These are phyloP conservation scores for Luffia ferchaultella DNA, from an alignment of 2,888 invertebrate species.

Conservation along the genomic window DNA sequence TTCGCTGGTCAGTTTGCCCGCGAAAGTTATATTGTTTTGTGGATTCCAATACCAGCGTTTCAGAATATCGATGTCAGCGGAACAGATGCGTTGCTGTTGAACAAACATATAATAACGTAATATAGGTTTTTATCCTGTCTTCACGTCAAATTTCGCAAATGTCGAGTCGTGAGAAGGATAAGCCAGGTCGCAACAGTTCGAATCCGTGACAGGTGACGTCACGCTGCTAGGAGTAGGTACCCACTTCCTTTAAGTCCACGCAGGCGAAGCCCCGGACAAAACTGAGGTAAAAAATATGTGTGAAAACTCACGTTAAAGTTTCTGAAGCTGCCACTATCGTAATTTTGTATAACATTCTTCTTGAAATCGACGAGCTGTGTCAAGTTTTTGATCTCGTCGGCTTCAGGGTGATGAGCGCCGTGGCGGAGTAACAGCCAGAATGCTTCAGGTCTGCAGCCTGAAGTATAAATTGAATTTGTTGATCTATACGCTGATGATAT, in stretches of 20 bases:
- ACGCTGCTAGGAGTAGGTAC: too few species aligned
- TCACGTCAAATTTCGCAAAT: background rate
- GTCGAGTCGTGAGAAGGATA: too few species aligned
- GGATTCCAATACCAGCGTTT: constrained; percentile 72
- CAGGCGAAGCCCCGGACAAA: too few species aligned
- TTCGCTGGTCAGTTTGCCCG: constrained; percentile 68
- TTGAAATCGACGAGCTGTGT: constrained; percentile 64
- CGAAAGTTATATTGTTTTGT: constrained; percentile 64
- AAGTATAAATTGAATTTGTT: too few species aligned
- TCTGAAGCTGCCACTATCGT: constrained; percentile 55
- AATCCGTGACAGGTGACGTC: too few species aligned
- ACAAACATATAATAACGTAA: background rate
- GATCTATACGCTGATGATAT: too few species aligned
- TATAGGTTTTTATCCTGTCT: background rate
- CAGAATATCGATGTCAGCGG: constrained; percentile 71
- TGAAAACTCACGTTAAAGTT: constrained; percentile 56
- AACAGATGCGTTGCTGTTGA: constrained; percentile 68
- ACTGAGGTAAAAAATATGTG: too few species aligned
- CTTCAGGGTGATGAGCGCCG: constrained; percentile 73
- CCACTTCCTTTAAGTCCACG: too few species aligned
- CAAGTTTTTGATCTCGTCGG: constrained; percentile 59
- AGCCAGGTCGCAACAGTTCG: too few species aligned
- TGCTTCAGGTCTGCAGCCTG: constrained; percentile 76
- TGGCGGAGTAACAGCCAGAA: constrained; percentile 78
- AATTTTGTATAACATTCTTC: constrained; percentile 71